Conservation (phyloP, 1,140 invertebrate species). For the Delia radicum region DNA sequence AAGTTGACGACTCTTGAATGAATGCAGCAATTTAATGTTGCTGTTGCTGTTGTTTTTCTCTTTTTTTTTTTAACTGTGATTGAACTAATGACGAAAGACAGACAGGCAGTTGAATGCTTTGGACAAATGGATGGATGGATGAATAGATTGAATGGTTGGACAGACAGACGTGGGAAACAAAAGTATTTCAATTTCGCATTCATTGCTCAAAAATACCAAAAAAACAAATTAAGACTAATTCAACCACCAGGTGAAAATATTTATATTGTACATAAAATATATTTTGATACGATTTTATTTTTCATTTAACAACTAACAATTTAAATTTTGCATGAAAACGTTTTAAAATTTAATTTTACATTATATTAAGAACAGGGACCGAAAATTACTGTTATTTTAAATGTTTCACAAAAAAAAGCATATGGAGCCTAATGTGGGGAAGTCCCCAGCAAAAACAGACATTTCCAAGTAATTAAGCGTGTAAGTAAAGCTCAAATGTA, state of each 20-base stretch:
- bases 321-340: conserved; percentile 17
- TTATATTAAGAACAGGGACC: not conserved
- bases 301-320: not conserved
- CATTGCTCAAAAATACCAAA: conserved; percentile 16
- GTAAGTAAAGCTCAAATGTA: no score
- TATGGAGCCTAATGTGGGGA: no score
- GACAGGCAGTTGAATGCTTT: conserved; percentile 6
- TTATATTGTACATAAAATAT: not conserved
- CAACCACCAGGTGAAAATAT: not conserved
- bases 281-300: not conserved
- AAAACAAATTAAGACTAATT: not conserved
- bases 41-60: not conserved
- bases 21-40: conserved; percentile 21
- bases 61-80: not conserved
- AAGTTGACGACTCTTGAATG: conserved; percentile 23
- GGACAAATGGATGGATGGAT: conserved; percentile 20
- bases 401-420: no score
- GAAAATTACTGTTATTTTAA: no score
- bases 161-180: conserved; percentile 50
- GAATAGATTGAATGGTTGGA: conserved; percentile 4
- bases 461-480: no score
- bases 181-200: conserved; percentile 54
- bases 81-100: conserved; percentile 17
- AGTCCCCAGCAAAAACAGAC: no score
- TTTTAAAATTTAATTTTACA: not conserved